Conservation (phyloP, 2,797 vertebrate genomes). For the Graptemys geographica region DNA sequence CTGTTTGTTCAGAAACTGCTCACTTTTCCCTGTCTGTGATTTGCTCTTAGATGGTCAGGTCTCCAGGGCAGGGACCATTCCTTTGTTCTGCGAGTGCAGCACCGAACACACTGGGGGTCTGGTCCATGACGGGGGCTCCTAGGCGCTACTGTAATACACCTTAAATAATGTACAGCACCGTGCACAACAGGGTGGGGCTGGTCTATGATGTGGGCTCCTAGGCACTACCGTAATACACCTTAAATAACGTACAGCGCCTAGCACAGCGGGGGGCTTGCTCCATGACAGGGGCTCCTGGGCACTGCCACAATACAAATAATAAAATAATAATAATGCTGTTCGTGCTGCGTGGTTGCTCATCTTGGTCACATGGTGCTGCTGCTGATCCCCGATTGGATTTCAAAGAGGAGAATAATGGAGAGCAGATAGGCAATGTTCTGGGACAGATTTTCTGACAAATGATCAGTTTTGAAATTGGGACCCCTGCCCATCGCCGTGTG, state of each 20-base stretch:
- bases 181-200: no score
- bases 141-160: neutral
- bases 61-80: neutral
- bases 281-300: neutral
- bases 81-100: neutral
- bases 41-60: neutral
- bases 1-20: neutral
- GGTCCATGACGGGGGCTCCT: neutral
- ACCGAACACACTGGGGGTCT: neutral
- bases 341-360: neutral
- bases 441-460: neutral
- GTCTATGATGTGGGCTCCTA: no score
- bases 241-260: neutral
- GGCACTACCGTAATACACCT: no score
- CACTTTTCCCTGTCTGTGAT: neutral
- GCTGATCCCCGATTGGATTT: neutral
- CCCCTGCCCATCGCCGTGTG: neutral
- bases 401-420: no score
- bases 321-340: neutral
- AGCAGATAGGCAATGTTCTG: neutral
- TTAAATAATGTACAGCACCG: no score
- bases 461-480: neutral
- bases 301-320: neutral
- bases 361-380: neutral
- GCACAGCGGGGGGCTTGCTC: neutral